Base-by-base conservation (phyloP, 2,888 invertebrate species). In the Melinopterus prodromus region DNA sequence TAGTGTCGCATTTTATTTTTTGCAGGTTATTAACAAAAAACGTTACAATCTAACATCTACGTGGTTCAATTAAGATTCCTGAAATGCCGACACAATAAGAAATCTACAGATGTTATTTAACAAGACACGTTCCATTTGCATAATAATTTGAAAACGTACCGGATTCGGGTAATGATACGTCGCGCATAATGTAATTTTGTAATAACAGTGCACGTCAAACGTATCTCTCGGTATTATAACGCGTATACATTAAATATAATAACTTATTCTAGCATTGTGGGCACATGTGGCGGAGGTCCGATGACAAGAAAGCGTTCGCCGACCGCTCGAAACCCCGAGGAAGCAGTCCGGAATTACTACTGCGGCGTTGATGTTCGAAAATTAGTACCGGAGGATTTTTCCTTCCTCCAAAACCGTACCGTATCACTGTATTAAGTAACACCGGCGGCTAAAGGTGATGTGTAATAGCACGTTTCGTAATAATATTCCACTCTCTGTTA, bases 361-460 rank as follows among this genome's bases (percentile, higher is more conserved):
- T 53, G 5, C 53, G 53, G 53, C 53, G 53, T 53, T 53, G 53
- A 53, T 53, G 53, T 53, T 53, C 53, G 53, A 53, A 53, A 53
- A 53, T 53, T 53, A 53, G 53, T 53, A 53, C 53, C 53, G 53
- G 53, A 1, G 12, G 7, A 53, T 53, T 53, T 53, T 53, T 53
- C 7, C 53, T 53, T 53, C 53, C 53, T 53, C 53, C 1, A 53
- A 53, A 53, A 53, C 53, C 53, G 53, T 53, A 53, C 53, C 53
- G 53, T 53, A 53, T 53, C 53, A 53, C 53, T 53, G 53, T 53
- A 53, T 53, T 53, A 53, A 53, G 53, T 53, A 53, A 53, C 9
- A 53, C 53, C 53, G 53, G 53, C 53, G 53, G 53, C 53, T 53
- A 53, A 53, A 53, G 53, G 53, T 53, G 53, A 53, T 53, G 53